phyloP scores from a whole-genome alignment of 37 sponge, comb jelly and placozoan species.

The Corticium candelabrum region DNA sequence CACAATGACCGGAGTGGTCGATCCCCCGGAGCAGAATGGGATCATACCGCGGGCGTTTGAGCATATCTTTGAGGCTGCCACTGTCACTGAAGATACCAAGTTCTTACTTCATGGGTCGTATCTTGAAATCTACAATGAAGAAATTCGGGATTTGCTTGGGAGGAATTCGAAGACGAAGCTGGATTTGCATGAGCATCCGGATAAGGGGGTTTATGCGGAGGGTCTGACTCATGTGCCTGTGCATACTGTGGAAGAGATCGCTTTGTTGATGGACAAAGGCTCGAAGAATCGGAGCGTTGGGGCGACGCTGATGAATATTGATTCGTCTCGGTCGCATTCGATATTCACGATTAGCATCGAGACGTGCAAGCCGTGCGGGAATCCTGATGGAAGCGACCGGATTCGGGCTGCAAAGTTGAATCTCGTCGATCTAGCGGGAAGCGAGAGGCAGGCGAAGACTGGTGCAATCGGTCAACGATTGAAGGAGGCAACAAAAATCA shows the following conservation, averaged over 20 bases:
- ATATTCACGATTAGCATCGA: constrained; percentile 92
- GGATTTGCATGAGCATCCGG: constrained; percentile 86
- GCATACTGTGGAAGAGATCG: constrained; percentile 43
- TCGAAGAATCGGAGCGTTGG: constrained; percentile 85
- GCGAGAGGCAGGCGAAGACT: constrained; percentile 91
- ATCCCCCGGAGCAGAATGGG: constrained; percentile 71
- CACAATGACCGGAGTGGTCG: constrained; percentile 84
- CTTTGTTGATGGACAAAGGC: constrained; percentile 72
- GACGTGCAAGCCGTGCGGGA: constrained; percentile 34
- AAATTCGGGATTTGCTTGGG: constrained; percentile 84
- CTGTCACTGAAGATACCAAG: constrained; percentile 49
- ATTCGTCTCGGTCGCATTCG: constrained; percentile 96
- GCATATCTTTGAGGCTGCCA: constrained; percentile 82
- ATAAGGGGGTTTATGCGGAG: constrained; percentile 39
- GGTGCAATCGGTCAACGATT: constrained; percentile 85
- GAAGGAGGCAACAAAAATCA: constrained; percentile 95
- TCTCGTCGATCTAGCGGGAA: constrained; percentile 94
- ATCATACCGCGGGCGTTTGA: constrained; percentile 88
- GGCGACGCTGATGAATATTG: constrained; percentile 94
- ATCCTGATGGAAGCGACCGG: constrained; percentile 28
- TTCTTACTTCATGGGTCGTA: constrained; percentile 77
- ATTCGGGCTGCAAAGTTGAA: constrained; percentile 75
- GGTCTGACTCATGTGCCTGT: constrained; percentile 6
- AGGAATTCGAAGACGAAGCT: constrained; percentile 17
- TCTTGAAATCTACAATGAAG: constrained; percentile 97